phyloP scores from a whole-genome alignment of 1,140 invertebrate species.

The Linepithema humile region DNA sequence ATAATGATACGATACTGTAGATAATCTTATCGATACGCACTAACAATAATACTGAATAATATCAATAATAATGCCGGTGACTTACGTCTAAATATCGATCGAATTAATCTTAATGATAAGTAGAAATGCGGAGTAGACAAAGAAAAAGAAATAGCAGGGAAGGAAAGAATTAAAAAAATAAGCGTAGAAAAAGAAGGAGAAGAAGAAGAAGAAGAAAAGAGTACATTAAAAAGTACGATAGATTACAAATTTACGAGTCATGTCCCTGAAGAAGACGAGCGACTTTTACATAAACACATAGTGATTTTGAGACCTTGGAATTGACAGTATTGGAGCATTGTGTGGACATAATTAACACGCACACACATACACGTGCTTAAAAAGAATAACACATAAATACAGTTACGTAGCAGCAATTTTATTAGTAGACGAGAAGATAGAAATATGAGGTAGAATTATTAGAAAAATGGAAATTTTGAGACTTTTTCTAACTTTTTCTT shows the following conservation, averaged over 20 bases:
- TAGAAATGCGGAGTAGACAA: conserved; percentile 32
- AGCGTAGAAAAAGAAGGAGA: conserved; percentile 32
- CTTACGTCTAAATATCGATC: conserved; percentile 24
- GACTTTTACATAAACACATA: conserved; percentile 73
- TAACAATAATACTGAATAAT: not conserved
- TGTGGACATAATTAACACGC: conserved; percentile 1
- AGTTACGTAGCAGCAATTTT: conserved; percentile 23
- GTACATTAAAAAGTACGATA: conserved; percentile 58
- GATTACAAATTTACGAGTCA: conserved; percentile 77
- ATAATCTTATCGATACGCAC: not conserved
- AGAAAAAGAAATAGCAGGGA: conserved; percentile 51
- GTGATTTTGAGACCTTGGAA: conserved; percentile 68
- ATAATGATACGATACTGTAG: not conserved
- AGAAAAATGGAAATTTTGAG: not conserved
- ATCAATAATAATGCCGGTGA: not conserved
- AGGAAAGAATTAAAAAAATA: conserved; percentile 44
- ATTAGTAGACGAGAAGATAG: conserved; percentile 27
- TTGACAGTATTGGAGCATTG: conserved; percentile 52
- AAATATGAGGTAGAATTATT: not conserved
- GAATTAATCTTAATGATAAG: conserved; percentile 22
- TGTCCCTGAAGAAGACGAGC: conserved; percentile 79
- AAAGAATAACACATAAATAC: conserved; percentile 15
- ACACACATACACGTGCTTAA: conserved; percentile 43
- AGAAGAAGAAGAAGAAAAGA: conserved; percentile 58
- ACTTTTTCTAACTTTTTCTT: not conserved